These are phyloP conservation scores for Hylomyscus alleni DNA, from an alignment of 2,797 vertebrate genomes.

Conservation along the genomic window DNA sequence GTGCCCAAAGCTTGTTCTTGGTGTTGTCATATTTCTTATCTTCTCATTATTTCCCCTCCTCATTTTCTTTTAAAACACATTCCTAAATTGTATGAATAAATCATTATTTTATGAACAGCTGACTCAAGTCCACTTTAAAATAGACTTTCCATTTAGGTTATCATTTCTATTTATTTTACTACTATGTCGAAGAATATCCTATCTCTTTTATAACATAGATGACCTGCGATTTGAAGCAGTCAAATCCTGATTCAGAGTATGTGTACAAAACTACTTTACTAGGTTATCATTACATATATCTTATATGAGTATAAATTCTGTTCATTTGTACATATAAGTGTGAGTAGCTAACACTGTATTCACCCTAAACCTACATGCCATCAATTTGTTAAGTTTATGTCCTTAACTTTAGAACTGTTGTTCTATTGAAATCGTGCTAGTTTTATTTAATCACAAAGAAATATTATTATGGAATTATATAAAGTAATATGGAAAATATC, in stretches of 20 bases:
- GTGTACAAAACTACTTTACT: background rate
- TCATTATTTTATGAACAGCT: background rate
- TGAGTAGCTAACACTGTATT: background rate
- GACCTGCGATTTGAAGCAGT: background rate
- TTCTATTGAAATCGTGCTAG: background rate
- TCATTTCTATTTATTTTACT: background rate
- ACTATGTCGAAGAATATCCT: background rate
- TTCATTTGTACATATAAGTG: background rate
- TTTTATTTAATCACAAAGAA: slow-evolving; percentile 7
- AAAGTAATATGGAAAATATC: background rate
- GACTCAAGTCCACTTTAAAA: background rate
- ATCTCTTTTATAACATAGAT: background rate
- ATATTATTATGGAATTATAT: background rate
- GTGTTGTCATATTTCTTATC: background rate
- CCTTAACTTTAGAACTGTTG: background rate
- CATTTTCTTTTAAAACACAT: background rate
- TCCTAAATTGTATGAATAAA: background rate
- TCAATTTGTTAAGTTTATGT: background rate
- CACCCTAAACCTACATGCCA: background rate
- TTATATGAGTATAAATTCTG: background rate
- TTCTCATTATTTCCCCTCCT: background rate
- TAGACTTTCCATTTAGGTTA: background rate
- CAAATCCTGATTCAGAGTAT: background rate
- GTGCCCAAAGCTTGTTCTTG: background rate
- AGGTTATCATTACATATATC: background rate